Conservation (phyloP, 2,888 invertebrate species). For the Tryphoninae sp. region DNA sequence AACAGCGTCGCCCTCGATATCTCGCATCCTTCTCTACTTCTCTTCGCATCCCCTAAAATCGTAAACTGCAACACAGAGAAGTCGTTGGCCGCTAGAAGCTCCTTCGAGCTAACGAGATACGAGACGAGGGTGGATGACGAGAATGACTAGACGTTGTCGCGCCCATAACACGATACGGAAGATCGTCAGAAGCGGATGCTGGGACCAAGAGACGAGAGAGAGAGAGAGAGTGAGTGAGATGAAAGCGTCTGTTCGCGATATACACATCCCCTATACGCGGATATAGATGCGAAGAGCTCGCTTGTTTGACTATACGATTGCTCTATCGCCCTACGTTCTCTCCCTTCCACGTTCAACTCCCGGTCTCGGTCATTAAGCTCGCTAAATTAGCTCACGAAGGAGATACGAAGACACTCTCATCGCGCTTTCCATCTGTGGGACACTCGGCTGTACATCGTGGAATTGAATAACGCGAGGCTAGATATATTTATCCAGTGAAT, state of each 20-base stretch:
- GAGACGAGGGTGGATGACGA: slow-evolving; percentile 21
- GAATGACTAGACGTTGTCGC: slow-evolving; percentile 54
- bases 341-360: not conserved
- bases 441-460: slow-evolving; percentile 23
- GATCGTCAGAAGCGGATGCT: slow-evolving; percentile 37
- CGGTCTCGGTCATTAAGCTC: slow-evolving; percentile 36
- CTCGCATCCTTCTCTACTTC: slow-evolving; percentile 1
- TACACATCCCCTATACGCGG: not conserved
- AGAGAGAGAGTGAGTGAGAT: not conserved
- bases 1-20: not conserved
- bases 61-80: slow-evolving; percentile 43
- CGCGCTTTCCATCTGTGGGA: slow-evolving; percentile 18
- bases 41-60: slow-evolving; percentile 34
- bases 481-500: not conserved
- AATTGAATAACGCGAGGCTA: slow-evolving; percentile 34
- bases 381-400: slow-evolving; percentile 43
- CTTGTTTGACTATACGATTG: slow-evolving; percentile 47
- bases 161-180: slow-evolving; percentile 51
- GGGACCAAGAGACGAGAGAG: not conserved
- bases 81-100: slow-evolving; percentile 34
- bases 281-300: slow-evolving; percentile 1
- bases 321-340: slow-evolving; percentile 13
- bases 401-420: slow-evolving; percentile 9
- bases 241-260: not conserved
- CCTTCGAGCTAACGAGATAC: slow-evolving; percentile 59